phyloP scores from a whole-genome alignment of 2,797 vertebrate genomes.

The Spinus olivaceus region DNA sequence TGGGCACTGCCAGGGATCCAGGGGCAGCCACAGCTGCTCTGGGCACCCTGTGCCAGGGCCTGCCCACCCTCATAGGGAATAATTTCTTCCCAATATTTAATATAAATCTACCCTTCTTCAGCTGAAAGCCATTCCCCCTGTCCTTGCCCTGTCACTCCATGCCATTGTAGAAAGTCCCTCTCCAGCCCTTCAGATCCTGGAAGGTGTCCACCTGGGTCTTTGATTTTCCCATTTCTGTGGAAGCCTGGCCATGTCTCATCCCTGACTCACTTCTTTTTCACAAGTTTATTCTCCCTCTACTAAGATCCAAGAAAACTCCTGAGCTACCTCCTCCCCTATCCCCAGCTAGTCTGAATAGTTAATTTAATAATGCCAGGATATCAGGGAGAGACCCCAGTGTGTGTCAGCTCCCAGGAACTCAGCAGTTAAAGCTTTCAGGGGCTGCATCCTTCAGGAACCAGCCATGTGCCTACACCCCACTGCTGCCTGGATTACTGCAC shows the following conservation, averaged over 20 bases:
- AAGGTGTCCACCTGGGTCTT: neutral
- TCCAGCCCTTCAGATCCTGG: neutral
- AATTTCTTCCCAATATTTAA: neutral
- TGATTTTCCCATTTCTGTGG: neutral
- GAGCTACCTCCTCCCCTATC: neutral
- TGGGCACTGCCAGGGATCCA: neutral
- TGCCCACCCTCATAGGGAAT: accelerated
- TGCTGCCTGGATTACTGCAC: neutral
- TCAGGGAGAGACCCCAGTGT: neutral
- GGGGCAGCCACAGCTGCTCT: neutral
- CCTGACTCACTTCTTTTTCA: neutral
- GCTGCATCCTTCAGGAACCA: neutral
- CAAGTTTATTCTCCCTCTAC: neutral
- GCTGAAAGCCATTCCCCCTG: neutral
- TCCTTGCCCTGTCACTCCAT: neutral
- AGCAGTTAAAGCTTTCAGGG: neutral
- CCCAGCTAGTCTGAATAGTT: neutral
- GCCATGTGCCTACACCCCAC: neutral
- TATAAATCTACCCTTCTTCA: neutral
- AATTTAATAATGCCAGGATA: neutral
- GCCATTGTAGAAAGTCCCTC: neutral
- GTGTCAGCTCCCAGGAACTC: neutral
- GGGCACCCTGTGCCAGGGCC: neutral
- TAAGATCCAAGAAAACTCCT: neutral
- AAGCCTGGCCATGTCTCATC: neutral